These are phyloP conservation scores for Poeciliopsis prolifica DNA, from an alignment of 2,113 vertebrate genomes.

Conservation along the genomic window DNA sequence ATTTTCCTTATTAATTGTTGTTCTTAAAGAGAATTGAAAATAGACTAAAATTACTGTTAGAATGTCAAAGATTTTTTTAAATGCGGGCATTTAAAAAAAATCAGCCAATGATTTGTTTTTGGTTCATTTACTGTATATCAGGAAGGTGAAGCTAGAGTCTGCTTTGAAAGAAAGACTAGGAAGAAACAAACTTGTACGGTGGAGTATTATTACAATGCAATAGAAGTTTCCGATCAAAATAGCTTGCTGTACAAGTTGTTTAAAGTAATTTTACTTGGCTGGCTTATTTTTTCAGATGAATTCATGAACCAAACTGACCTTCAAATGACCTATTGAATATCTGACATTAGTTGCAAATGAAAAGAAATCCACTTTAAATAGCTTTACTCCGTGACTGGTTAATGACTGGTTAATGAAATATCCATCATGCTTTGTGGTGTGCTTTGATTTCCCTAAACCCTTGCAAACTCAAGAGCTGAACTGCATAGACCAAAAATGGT, in stretches of 20 bases:
- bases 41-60: background rate
- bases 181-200: background rate
- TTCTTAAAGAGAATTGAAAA: background rate
- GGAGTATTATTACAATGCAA: background rate
- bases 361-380: background rate
- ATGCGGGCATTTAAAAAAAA: background rate
- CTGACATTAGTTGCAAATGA: background rate
- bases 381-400: background rate
- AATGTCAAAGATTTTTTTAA: background rate
- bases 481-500: conserved; percentile 49
- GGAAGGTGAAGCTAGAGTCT: background rate
- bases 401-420: conserved; percentile 33
- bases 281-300: too few species aligned
- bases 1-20: background rate
- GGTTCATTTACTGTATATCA: background rate
- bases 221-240: background rate
- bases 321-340: background rate
- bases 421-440: conserved; percentile 25
- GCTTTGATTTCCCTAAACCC: conserved; percentile 63
- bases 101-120: background rate
- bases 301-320: background rate
- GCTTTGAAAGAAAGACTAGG: background rate
- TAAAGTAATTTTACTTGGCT: too few species aligned
- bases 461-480: conserved; percentile 54
- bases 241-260: background rate